These are phyloP conservation scores for Setipinna tenuifilis DNA, from an alignment of 2,797 vertebrate genomes.

Conservation along the genomic window DNA sequence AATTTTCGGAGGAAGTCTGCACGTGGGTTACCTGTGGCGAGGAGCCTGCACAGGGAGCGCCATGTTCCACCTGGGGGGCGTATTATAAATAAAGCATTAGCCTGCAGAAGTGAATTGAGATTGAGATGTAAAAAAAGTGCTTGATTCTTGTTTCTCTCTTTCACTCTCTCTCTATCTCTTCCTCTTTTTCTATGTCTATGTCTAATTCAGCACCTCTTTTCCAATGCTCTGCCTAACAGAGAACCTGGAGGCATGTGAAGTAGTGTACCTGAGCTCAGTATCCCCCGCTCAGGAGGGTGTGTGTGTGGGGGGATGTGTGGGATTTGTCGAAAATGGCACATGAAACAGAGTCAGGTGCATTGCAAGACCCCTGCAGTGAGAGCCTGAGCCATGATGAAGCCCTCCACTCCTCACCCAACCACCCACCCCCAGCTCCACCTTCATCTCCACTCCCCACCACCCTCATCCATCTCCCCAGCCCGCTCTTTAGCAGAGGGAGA, in stretches of 20 bases:
- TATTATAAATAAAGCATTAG: slow-evolving; percentile 83
- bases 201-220: slow-evolving; percentile 18
- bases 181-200: slow-evolving; percentile 64
- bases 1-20: slow-evolving; percentile 28
- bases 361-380: slow-evolving; percentile 51
- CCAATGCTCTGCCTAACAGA: slow-evolving; percentile 73
- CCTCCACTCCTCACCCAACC: neutral
- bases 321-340: slow-evolving; percentile 59
- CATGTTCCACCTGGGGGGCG: slow-evolving; percentile 73
- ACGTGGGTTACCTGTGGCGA: slow-evolving; percentile 43
- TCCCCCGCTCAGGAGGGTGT: neutral
- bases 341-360: slow-evolving; percentile 60
- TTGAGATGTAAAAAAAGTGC: slow-evolving; percentile 69
- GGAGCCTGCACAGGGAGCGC: slow-evolving; percentile 71
- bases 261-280: slow-evolving; percentile 63
- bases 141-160: slow-evolving; percentile 32
- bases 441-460: neutral
- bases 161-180: slow-evolving; percentile 53
- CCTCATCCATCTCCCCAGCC: neutral
- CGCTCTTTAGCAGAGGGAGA: slow-evolving; percentile 18
- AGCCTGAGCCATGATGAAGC: slow-evolving; percentile 29
- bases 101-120: slow-evolving; percentile 75
- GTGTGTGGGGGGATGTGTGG: slow-evolving; percentile 38
- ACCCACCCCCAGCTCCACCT: slow-evolving; percentile 12
- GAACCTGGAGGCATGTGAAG: slow-evolving; percentile 72